A percentile compares a stretch with the other conserved stretches of the same genome.
phyloP scores from a whole-genome alignment of 2,113 vertebrate species.

The Gymnarchus niloticus region DNA sequence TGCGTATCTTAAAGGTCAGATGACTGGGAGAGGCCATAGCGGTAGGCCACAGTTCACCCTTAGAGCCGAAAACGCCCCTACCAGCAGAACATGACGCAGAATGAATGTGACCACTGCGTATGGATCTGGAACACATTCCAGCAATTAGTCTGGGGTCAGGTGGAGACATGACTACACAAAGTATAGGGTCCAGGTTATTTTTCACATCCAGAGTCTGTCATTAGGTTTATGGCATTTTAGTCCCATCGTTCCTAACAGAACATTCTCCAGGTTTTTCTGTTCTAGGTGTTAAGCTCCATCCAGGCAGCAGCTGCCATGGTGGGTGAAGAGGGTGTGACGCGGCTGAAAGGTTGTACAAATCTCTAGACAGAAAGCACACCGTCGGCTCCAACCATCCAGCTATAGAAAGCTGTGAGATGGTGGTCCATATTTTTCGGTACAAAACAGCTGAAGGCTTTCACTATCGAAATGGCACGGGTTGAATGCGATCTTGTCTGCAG shows the following conservation, averaged over 20 bases:
- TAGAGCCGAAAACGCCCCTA: neutral
- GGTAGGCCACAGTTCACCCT: neutral
- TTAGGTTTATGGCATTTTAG: neutral
- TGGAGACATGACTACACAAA: neutral
- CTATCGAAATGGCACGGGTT: neutral
- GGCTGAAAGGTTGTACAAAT: neutral
- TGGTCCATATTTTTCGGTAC: neutral
- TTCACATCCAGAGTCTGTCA: neutral
- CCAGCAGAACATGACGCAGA: neutral
- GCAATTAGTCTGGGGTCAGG: neutral
- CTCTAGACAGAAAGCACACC: neutral
- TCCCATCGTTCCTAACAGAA: neutral
- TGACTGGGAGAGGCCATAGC: neutral
- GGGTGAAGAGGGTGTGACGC: neutral
- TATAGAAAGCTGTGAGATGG: neutral
- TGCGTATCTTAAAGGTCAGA: neutral
- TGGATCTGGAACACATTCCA: neutral
- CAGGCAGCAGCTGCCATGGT: neutral
- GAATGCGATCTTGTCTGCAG: neutral
- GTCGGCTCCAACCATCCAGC: neutral
- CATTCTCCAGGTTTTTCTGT: neutral
- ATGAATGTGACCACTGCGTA: neutral
- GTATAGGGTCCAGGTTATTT: neutral
- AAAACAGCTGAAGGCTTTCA: too few relatives aligned
- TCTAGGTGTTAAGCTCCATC: neutral